These are phyloP conservation scores for Jaculus jaculus DNA, from an alignment of 2,113 vertebrate genomes.

Conservation along the genomic window DNA sequence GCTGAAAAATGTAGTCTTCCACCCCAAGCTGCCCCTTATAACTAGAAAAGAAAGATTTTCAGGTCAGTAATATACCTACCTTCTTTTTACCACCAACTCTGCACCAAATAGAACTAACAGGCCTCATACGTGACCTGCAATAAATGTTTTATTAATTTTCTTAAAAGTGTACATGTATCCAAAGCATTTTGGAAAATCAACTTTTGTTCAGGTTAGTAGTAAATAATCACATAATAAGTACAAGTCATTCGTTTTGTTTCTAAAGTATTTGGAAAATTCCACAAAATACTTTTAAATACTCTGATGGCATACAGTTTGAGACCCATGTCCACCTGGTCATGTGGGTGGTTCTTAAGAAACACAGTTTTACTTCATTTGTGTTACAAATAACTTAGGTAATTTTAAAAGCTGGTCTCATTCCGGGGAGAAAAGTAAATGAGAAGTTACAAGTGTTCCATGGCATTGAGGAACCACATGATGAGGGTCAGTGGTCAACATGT, in stretches of 20 bases:
- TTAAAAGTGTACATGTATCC: not conserved
- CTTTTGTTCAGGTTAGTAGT: not conserved
- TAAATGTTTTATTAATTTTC: not conserved
- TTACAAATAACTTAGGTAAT: not conserved
- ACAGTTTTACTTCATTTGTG: not conserved
- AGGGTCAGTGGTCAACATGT: not conserved
- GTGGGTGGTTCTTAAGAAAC: not conserved
- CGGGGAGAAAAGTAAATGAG: not conserved
- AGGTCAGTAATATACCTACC: not conserved
- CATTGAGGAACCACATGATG: not conserved
- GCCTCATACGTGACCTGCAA: not conserved
- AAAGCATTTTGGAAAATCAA: not conserved
- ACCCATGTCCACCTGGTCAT: not conserved
- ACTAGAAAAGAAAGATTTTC: not conserved
- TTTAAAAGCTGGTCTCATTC: not conserved
- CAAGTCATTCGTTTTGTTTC: constrained; percentile 6
- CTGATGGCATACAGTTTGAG: not conserved
- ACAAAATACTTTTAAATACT: constrained; percentile 15
- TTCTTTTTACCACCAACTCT: not conserved
- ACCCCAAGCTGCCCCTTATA: not conserved
- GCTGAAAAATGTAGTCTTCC: not conserved
- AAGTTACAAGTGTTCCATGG: not conserved
- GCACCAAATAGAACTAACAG: not conserved
- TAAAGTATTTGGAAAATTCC: constrained; percentile 35
- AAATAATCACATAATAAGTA: constrained; percentile 5